Evolutionary conservation across 2,888 invertebrate genomes (phyloP).

Genomic region (Drosophila prostipennis): DNA sequence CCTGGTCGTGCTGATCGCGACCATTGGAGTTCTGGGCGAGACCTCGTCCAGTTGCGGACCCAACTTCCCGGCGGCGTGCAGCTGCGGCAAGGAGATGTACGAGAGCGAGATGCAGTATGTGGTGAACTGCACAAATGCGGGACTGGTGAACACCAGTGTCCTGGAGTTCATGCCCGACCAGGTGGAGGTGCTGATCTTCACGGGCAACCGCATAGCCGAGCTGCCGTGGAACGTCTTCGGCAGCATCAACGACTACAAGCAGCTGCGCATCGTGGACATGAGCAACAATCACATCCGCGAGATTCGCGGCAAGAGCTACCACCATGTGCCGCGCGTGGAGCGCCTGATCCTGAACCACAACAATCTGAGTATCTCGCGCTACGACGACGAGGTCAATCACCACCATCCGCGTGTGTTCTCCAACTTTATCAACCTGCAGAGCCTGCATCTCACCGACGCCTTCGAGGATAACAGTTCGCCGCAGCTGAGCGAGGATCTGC

Average conservation of each 20-base stretch:
- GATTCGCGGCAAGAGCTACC: conserved; percentile 90
- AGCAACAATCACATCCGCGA: conserved; percentile 89
- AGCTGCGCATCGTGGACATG: conserved; percentile 89
- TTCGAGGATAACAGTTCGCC: conserved; percentile 88
- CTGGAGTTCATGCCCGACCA: conserved; percentile 87
- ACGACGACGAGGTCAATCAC: conserved; percentile 85
- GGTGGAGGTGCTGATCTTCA: conserved; percentile 89
- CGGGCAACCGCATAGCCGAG: conserved; percentile 88
- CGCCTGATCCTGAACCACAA: conserved; percentile 90
- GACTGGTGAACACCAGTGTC: conserved; percentile 86
- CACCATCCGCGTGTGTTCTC: conserved; percentile 89
- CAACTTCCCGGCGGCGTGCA: conserved; percentile 85
- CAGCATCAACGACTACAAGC: conserved; percentile 86
- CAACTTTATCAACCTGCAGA: conserved; percentile 88
- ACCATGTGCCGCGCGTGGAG: conserved; percentile 89
- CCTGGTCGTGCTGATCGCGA: conserved; percentile 48
- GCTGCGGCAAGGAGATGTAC: conserved; percentile 86
- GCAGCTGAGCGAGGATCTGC: conserved; percentile 87
- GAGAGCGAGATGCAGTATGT: conserved; percentile 86
- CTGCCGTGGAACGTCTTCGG: conserved; percentile 90
- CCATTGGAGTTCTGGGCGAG: conserved; percentile 49
- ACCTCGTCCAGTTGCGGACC: conserved; percentile 83
- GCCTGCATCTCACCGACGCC: conserved; percentile 90
- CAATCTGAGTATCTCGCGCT: conserved; percentile 87
- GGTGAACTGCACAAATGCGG: conserved; percentile 89